Percentiles rank a stretch among this genome's conserved stretches.
Conservation (phyloP, 2,797 vertebrate species). For the Microtus agrestis region DNA sequence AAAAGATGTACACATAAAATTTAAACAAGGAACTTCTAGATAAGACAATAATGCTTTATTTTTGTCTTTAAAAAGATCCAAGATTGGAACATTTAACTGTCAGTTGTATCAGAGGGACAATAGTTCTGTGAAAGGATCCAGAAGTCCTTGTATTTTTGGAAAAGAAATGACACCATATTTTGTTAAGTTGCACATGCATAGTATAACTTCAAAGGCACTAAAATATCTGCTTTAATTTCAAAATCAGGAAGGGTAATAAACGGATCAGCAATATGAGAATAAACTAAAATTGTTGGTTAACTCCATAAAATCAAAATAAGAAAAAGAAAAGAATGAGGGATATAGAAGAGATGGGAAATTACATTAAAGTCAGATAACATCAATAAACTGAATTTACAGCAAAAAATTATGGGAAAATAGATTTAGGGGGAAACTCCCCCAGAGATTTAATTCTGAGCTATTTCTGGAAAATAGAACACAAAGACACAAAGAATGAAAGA, state of each 20-base stretch:
- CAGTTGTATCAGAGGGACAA: not conserved
- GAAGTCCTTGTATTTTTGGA: slow-evolving; percentile 26
- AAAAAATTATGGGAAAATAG: not conserved
- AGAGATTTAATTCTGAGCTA: not conserved
- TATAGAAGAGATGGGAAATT: not conserved
- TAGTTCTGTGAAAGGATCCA: not conserved
- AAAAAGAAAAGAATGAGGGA: not conserved
- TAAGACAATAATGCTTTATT: not conserved
- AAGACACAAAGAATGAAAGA: slow-evolving; percentile 2
- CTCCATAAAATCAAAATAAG: not conserved
- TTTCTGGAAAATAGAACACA: not conserved
- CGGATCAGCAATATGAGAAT: not conserved
- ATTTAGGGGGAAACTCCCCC: not conserved
- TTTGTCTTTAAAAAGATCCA: slow-evolving; percentile 1
- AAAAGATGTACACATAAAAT: not conserved
- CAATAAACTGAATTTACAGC: not conserved
- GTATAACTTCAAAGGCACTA: not conserved
- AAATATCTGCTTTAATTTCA: slow-evolving; percentile 54
- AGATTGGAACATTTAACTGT: not conserved
- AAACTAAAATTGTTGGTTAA: not conserved
- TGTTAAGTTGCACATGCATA: slow-evolving; percentile 19
- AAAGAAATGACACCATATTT: slow-evolving; percentile 39
- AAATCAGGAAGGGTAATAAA: not conserved
- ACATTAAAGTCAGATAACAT: not conserved
- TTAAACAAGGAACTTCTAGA: slow-evolving; percentile 5